phyloP scores from a whole-genome alignment of 2,113 vertebrate genomes.

The Otis tarda region DNA sequence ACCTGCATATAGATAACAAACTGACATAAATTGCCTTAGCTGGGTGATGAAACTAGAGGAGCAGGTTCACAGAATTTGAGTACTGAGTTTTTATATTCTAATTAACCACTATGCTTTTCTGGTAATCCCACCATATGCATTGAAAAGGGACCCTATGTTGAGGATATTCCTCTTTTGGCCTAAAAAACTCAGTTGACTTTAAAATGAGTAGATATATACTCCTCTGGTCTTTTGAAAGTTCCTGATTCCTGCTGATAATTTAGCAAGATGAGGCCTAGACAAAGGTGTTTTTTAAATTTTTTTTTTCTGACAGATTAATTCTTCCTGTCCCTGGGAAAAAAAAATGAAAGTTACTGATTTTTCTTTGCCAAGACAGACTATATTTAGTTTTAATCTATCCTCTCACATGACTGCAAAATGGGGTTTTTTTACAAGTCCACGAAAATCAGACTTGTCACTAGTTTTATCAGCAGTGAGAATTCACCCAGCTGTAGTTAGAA shows the following conservation, averaged over 20 bases:
- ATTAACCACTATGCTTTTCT: neutral
- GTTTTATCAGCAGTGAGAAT: neutral
- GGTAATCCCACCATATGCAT: neutral
- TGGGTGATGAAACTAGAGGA: neutral
- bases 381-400: neutral
- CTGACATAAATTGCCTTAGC: neutral
- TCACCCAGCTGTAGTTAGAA: neutral
- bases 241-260: neutral
- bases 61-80: neutral
- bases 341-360: neutral
- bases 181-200: neutral
- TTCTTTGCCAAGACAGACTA: neutral
- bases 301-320: neutral
- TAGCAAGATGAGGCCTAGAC: neutral
- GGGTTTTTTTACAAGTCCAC: neutral
- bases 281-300: neutral
- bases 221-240: neutral
- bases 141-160: neutral
- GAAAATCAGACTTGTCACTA: neutral
- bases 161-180: neutral
- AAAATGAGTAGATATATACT: neutral
- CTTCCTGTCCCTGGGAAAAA: neutral
- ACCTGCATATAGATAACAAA: neutral
- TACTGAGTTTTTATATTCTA: neutral
- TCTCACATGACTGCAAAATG: neutral